Evolutionary conservation across 2,797 vertebrate species (phyloP).

Genomic region (Tolypeutes matacus): DNA sequence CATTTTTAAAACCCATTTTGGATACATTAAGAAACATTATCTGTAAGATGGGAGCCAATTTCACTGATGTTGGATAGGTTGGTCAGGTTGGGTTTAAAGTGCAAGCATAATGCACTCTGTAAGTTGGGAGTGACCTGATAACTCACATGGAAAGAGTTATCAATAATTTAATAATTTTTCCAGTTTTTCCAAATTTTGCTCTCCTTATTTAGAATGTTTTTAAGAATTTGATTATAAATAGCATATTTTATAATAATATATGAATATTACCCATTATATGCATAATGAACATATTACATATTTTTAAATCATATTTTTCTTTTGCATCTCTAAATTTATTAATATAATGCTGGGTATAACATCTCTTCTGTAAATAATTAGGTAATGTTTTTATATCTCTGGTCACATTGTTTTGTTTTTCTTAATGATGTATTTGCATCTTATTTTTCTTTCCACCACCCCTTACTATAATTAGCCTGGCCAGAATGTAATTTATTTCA

Average conservation of each 20-base stretch:
- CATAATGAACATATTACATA: too few species aligned
- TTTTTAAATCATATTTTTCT: background rate
- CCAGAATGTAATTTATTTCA: background rate
- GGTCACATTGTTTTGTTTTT: too few species aligned
- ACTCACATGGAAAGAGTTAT: rapidly evolving
- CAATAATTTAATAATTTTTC: background rate
- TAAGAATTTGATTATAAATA: background rate
- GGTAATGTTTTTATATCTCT: too few species aligned
- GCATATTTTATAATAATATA: background rate
- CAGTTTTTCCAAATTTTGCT: background rate
- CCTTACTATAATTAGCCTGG: background rate
- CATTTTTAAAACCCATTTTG: background rate
- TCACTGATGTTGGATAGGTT: background rate
- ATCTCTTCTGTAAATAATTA: background rate
- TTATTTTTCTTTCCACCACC: too few species aligned
- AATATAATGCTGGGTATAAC: background rate
- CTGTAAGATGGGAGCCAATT: background rate
- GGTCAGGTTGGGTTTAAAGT: background rate
- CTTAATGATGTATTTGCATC: too few species aligned
- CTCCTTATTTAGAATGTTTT: background rate
- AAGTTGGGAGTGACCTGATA: background rate
- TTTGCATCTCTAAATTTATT: background rate
- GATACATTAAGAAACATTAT: background rate
- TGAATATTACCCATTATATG: background rate
- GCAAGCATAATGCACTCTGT: background rate